These are phyloP conservation scores for Peromyscus nudipes DNA, from an alignment of 2,797 vertebrate genomes.

Conservation along the genomic window DNA sequence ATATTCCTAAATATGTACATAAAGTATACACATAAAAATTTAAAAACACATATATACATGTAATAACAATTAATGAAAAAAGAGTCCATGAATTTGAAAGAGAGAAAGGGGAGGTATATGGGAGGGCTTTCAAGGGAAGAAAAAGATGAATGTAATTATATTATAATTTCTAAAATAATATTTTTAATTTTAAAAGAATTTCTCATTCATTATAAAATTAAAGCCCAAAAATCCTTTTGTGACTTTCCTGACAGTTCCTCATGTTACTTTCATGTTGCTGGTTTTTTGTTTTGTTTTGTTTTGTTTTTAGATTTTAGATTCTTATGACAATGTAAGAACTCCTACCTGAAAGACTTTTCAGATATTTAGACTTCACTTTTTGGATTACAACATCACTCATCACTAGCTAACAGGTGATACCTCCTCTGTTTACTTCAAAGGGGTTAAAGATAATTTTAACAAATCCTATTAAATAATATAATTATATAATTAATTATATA, in stretches of 20 bases:
- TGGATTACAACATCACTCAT: slow-evolving; percentile 33
- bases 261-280: slow-evolving; percentile 5
- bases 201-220: slow-evolving; percentile 58
- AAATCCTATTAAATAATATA: slow-evolving; percentile 53
- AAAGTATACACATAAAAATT: neutral
- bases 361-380: slow-evolving; percentile 55
- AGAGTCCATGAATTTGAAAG: neutral
- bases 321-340: slow-evolving; percentile 61
- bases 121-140: neutral
- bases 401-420: neutral
- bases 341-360: slow-evolving; percentile 17
- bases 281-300: neutral
- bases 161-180: neutral
- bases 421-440: slow-evolving; percentile 21
- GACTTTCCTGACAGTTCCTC: slow-evolving; percentile 39
- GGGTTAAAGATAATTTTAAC: slow-evolving; percentile 44
- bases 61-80: neutral
- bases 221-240: slow-evolving; percentile 29
- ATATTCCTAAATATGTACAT: neutral
- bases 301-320: neutral
- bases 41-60: neutral
- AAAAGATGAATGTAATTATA: neutral
- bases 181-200: slow-evolving; percentile 2
- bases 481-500: too few relatives aligned
- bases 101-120: neutral